A percentile compares a stretch with the other conserved stretches of the same genome.
phyloP scores from a whole-genome alignment of 2,797 vertebrate genomes.

The Ispidina lecontei region DNA sequence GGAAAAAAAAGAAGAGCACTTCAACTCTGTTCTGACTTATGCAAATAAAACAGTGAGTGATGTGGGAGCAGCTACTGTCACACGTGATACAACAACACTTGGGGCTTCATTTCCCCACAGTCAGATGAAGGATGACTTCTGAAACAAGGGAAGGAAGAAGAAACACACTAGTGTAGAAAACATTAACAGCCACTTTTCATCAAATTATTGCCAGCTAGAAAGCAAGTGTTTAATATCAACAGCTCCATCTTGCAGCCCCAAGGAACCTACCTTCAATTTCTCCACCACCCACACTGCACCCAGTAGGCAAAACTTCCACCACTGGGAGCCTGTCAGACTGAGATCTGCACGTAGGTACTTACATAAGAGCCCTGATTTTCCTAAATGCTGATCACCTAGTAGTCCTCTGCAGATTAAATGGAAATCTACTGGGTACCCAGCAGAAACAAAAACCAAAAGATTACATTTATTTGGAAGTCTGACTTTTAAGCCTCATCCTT shows the following conservation, averaged over 20 bases:
- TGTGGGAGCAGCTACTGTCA: neutral
- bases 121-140: neutral
- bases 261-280: neutral
- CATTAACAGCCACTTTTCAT: neutral
- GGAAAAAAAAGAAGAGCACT: neutral
- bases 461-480: neutral
- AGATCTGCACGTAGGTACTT: neutral
- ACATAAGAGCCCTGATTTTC: neutral
- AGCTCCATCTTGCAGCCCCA: neutral
- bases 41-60: neutral
- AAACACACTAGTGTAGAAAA: neutral
- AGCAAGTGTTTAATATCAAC: neutral
- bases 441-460: neutral
- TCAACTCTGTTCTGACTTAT: constrained; percentile 6
- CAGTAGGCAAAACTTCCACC: neutral
- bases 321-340: neutral
- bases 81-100: neutral
- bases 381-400: neutral
- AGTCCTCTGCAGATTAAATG: neutral
- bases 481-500: neutral
- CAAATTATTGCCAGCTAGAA: neutral
- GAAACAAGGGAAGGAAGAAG: neutral
- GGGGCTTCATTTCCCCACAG: constrained; percentile 9
- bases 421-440: neutral
- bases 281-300: neutral